Conservation (phyloP, 1,140 invertebrate species). For the Varroa destructor region DNA sequence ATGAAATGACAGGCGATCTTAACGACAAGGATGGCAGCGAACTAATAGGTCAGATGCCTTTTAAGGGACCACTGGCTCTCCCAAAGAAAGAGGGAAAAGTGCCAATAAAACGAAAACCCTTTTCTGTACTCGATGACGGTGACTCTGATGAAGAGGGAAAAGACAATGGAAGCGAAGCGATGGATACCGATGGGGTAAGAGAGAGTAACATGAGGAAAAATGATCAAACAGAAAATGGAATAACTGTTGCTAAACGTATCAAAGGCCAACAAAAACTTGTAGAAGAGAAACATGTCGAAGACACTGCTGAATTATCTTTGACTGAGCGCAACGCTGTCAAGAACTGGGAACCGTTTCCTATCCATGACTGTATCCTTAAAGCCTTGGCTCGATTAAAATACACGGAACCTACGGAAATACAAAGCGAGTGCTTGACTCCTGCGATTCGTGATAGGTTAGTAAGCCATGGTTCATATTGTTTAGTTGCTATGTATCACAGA, state of each 20-base stretch:
- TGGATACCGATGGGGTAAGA: not conserved
- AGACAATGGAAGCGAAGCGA: not conserved
- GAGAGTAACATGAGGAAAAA: not conserved
- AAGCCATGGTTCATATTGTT: not conserved
- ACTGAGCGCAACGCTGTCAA: not conserved
- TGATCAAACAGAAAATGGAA: not conserved
- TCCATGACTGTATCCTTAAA: constrained; percentile 55
- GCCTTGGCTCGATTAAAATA: constrained; percentile 63
- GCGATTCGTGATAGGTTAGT: constrained; percentile 56
- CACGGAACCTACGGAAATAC: constrained; percentile 66
- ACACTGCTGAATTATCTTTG: no score
- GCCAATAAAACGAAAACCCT: not conserved
- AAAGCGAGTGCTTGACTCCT: constrained; percentile 57
- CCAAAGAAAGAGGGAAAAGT: not conserved
- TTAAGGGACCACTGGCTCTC: constrained; percentile 12
- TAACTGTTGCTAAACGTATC: no score
- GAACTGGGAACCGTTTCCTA: constrained; percentile 57
- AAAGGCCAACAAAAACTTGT: no score
- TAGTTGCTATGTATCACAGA: no score
- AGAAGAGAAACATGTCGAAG: no score
- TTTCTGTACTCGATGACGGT: constrained; percentile 3
- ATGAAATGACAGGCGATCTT: not conserved
- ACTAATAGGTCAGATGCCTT: not conserved
- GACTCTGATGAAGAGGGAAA: constrained; percentile 4
- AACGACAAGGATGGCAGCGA: not conserved